A percentile compares a stretch with the other conserved stretches of the same genome.
phyloP scores from a whole-genome alignment of 2,113 vertebrate genomes.

The Riparia riparia region DNA sequence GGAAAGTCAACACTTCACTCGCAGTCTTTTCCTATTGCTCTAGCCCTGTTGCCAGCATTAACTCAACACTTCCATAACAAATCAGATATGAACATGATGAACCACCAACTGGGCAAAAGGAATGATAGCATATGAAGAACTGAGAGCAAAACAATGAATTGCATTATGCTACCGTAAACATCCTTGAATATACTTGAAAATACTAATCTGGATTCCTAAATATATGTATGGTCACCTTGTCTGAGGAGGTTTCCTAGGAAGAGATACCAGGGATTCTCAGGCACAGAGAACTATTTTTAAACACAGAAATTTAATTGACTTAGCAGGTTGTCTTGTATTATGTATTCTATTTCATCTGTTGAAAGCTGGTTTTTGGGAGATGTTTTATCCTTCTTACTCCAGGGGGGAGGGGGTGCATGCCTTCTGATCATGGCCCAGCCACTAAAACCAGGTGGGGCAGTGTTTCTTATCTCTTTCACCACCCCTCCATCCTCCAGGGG shows the following conservation, averaged over 20 bases:
- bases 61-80: not conserved
- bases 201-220: not conserved
- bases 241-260: not conserved
- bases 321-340: not conserved
- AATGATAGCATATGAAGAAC: not conserved
- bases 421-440: no score
- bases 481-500: no score
- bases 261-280: not conserved
- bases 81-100: not conserved
- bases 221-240: not conserved
- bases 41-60: not conserved
- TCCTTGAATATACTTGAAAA: not conserved
- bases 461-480: no score
- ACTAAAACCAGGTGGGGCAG: no score
- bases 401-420: no score
- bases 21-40: not conserved
- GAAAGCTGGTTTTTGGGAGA: no score
- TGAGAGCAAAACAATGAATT: not conserved
- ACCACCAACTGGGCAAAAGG: accelerated
- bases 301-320: not conserved
- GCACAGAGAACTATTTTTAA: not conserved
- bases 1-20: not conserved
- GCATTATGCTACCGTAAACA: not conserved
- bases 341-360: no score
- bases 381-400: no score